Base-by-base conservation (phyloP, 2,888 invertebrate genomes). In the Dryobota labecula region DNA sequence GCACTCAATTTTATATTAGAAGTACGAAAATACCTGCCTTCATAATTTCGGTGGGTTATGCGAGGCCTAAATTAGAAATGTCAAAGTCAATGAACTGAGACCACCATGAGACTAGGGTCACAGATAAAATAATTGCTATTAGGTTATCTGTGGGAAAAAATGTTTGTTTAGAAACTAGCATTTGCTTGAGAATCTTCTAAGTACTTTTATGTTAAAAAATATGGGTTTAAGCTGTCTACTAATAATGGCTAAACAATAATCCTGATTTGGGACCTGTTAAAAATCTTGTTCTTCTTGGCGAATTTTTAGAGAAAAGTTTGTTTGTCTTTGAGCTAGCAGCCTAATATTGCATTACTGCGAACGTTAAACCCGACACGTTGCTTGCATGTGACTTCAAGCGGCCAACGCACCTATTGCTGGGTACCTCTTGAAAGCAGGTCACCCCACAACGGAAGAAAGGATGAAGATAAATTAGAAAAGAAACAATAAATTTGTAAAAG, bases 51-150 rank as follows among this genome's bases (percentile, higher is more conserved):
- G n/a, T 51, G 78, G 79, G 80, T 86, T 86, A 84, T 75, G 80
- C 63, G 74, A 87, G 88, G 86, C 85, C 88, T 87, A 88, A 89
- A 89, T 90, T 89, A 89, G 89, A 89, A 90, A 90, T 90, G 90
- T 89, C 90, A 90, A 90, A 89, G 91, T 91, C 91, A 90, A 86
- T 87, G 91, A 91, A 87, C 91, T 74, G 76, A 68, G 74, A 73
- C 63, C 70, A 78, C 77, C 75, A 70, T 80, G 75, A 70, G 76
- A 78, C 73, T 83, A 84, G 84, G 87, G 89, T 88, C 86, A 86
- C 70, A 82, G 82, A 86, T 84, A 79, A 84, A 81, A 79, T 80
- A 77, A 82, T 84, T 76, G 70, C 77, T 78, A 63, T 67, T 72
- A 83, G 76, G 84, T 84, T 84, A 84, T 73, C 66, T 64, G 41